Conservation (phyloP, 2,888 invertebrate genomes). For the Caenorhabditis drosophilae region DNA sequence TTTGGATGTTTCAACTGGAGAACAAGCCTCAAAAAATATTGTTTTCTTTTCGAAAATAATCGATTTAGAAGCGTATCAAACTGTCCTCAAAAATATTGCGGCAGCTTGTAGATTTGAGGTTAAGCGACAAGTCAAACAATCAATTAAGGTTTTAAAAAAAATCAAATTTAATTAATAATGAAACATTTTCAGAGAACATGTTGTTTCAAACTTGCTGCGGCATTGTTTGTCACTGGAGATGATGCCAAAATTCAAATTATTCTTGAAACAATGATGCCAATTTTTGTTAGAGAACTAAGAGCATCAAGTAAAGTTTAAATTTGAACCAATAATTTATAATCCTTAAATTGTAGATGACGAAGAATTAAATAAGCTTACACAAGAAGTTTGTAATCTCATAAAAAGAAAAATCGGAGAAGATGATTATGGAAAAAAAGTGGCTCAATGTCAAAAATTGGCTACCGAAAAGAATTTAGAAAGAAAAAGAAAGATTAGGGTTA, state of each 20-base stretch:
- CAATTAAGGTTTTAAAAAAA: constrained; percentile 31
- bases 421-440: constrained; percentile 43
- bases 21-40: constrained; percentile 53
- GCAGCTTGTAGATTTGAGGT: constrained; percentile 53
- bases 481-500: constrained; percentile 44
- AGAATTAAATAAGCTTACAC: constrained; percentile 50
- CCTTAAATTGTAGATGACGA: constrained; percentile 49
- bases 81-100: constrained; percentile 39
- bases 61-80: constrained; percentile 21
- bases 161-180: neutral
- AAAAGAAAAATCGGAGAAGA: constrained; percentile 53
- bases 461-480: constrained; percentile 38
- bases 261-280: constrained; percentile 45
- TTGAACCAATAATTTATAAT: no score
- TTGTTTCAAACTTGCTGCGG: constrained; percentile 60
- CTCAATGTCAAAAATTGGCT: constrained; percentile 40
- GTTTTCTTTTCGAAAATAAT: constrained; percentile 29
- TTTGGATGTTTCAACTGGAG: constrained; percentile 34
- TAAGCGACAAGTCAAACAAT: constrained; percentile 39
- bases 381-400: constrained; percentile 57
- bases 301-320: constrained; percentile 37
- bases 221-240: constrained; percentile 40
- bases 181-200: constrained; percentile 50
- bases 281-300: constrained; percentile 57
- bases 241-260: constrained; percentile 7